These are phyloP conservation scores for Eupithecia insigniata DNA, from an alignment of 2,888 invertebrate species.

Conservation along the genomic window DNA sequence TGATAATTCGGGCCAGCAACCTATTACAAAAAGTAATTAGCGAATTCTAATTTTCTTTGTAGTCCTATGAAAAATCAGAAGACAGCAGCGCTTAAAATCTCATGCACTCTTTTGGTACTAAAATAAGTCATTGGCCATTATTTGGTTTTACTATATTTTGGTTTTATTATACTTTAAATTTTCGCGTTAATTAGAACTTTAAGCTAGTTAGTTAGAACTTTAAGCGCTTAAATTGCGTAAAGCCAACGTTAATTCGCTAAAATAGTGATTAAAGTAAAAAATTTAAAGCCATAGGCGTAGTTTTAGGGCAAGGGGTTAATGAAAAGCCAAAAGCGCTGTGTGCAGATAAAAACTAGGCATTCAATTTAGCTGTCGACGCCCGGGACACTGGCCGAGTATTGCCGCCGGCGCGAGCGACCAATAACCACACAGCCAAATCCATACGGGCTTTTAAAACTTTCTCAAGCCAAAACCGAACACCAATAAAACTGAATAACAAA, in stretches of 20 bases:
- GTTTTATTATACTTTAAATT: neutral
- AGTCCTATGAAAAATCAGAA: neutral
- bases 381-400: constrained; percentile 9
- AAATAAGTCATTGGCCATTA: neutral
- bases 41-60: neutral
- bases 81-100: neutral
- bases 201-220: neutral
- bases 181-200: too few relatives aligned
- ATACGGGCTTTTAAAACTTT: constrained; percentile 35
- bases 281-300: neutral
- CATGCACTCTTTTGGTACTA: neutral
- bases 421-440: constrained; percentile 27
- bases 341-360: constrained; percentile 11
- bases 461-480: constrained; percentile 32
- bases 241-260: neutral
- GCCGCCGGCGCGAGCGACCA: constrained; percentile 16
- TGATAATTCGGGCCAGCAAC: neutral
- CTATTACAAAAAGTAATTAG: neutral
- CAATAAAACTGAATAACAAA: constrained; percentile 59
- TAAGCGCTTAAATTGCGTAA: neutral
- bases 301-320: neutral
- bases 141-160: neutral
- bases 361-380: constrained; percentile 18
- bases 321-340: constrained; percentile 4
- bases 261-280: neutral